Conservation (phyloP, 2,888 invertebrate species). For the Dryobotodes eremita region DNA sequence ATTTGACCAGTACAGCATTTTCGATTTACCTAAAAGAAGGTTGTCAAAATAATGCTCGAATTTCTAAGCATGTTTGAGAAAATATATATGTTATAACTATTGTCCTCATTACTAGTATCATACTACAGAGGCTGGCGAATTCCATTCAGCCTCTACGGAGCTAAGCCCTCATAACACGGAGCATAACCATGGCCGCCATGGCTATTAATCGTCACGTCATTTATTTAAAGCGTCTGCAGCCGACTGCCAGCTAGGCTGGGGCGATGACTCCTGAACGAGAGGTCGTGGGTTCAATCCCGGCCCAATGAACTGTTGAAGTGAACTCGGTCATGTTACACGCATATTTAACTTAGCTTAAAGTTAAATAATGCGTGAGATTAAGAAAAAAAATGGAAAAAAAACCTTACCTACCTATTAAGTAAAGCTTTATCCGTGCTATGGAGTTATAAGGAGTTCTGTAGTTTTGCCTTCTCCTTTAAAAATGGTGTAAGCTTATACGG, state of each 20-base stretch:
- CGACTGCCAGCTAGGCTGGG: slow-evolving; percentile 42
- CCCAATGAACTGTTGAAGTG: slow-evolving; percentile 55
- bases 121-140: background rate
- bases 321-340: slow-evolving; percentile 39
- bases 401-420: background rate
- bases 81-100: background rate
- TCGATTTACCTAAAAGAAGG: too few relatives aligned
- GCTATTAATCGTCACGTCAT: slow-evolving; percentile 34
- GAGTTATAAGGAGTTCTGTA: background rate
- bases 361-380: slow-evolving; percentile 8
- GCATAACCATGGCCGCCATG: slow-evolving; percentile 15
- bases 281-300: slow-evolving; percentile 58
- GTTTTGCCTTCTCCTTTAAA: background rate
- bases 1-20: too few relatives aligned
- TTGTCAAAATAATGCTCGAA: too few relatives aligned
- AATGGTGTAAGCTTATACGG: background rate
- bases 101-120: background rate
- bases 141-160: background rate
- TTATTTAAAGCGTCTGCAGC: slow-evolving; percentile 36
- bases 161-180: background rate
- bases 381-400: background rate
- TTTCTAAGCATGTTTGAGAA: too few relatives aligned
- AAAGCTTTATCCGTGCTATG: background rate
- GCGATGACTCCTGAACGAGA: slow-evolving; percentile 55
- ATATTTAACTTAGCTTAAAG: slow-evolving; percentile 25